Percentiles rank a stretch among this genome's conserved stretches.
Conservation (phyloP, 2,888 invertebrate species). For the Rhagophthalmus giganteus region DNA sequence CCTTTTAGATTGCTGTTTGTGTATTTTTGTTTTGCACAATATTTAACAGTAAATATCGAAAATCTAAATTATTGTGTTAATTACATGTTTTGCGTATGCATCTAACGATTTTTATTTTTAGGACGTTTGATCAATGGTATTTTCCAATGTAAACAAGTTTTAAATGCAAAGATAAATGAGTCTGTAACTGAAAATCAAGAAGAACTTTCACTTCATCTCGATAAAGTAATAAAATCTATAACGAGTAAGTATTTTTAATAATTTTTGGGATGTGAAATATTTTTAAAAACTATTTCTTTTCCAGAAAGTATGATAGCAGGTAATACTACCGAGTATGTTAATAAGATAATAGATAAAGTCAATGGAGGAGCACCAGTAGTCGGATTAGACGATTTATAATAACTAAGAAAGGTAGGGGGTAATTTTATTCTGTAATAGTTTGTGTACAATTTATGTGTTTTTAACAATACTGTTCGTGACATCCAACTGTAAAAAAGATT, state of each 20-base stretch:
- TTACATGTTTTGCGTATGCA: not conserved
- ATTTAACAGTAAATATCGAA: too few species aligned
- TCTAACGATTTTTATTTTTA: slow-evolving; percentile 54
- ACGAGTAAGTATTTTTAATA: slow-evolving; percentile 65
- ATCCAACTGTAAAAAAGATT: too few species aligned
- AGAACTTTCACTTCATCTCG: slow-evolving; percentile 72
- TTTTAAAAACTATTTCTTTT: slow-evolving; percentile 44
- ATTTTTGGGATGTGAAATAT: not conserved
- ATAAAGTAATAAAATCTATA: slow-evolving; percentile 68
- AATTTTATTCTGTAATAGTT: too few species aligned
- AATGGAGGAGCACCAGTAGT: slow-evolving; percentile 77
- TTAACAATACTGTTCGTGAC: too few species aligned
- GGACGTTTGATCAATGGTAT: slow-evolving; percentile 79
- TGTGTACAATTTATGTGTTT: too few species aligned
- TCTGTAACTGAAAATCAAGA: slow-evolving; percentile 61
- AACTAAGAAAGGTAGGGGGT: slow-evolving; percentile 24
- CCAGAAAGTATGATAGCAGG: slow-evolving; percentile 87
- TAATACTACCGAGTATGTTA: slow-evolving; percentile 91
- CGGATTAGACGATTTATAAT: slow-evolving; percentile 67
- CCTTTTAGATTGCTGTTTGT: too few species aligned
- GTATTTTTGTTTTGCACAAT: too few species aligned
- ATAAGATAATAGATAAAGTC: slow-evolving; percentile 86
- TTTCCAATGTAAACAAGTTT: slow-evolving; percentile 73
- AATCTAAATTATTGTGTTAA: too few species aligned
- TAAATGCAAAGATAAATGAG: slow-evolving; percentile 68